A percentile compares a stretch with the other conserved stretches of the same genome.
Evolutionary conservation across 2,888 invertebrate genomes (phyloP).

Genomic region (Danaus chrysippus): DNA sequence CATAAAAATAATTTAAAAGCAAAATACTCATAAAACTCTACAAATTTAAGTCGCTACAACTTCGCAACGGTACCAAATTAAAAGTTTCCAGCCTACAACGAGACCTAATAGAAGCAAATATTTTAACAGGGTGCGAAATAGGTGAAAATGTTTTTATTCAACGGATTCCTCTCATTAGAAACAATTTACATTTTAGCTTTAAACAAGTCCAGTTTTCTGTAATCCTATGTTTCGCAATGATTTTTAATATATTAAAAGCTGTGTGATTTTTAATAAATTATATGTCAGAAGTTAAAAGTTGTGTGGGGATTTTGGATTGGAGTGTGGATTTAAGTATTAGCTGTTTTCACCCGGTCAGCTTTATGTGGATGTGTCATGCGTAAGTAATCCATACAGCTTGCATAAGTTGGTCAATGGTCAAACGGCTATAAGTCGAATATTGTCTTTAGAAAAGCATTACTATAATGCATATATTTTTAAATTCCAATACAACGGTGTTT

Average conservation of each 20-base stretch:
- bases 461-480: too few relatives aligned
- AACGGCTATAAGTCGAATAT: too few relatives aligned
- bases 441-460: too few relatives aligned
- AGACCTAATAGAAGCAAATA: slow-evolving; percentile 8
- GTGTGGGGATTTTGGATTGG: too few relatives aligned
- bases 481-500: too few relatives aligned
- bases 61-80: slow-evolving; percentile 8
- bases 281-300: not conserved
- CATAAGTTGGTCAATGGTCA: too few relatives aligned
- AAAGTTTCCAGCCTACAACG: slow-evolving; percentile 4
- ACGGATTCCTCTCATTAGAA: not conserved
- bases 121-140: slow-evolving; percentile 4
- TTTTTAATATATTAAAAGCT: not conserved
- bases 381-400: not conserved
- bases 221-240: not conserved
- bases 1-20: slow-evolving; percentile 9
- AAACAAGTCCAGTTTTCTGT: not conserved
- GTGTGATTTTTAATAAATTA: not conserved
- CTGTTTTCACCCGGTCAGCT: not conserved
- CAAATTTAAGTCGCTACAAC: not conserved
- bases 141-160: slow-evolving; percentile 3
- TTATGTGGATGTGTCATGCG: not conserved
- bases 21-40: not conserved
- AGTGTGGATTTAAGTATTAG: not conserved
- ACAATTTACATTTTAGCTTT: not conserved